Evolutionary conservation across 30 jellyfish, hydroid and myxozoan species (phyloP), one percentile per base, ranked within the genome.

Genomic region (Mastigias papua): DNA sequence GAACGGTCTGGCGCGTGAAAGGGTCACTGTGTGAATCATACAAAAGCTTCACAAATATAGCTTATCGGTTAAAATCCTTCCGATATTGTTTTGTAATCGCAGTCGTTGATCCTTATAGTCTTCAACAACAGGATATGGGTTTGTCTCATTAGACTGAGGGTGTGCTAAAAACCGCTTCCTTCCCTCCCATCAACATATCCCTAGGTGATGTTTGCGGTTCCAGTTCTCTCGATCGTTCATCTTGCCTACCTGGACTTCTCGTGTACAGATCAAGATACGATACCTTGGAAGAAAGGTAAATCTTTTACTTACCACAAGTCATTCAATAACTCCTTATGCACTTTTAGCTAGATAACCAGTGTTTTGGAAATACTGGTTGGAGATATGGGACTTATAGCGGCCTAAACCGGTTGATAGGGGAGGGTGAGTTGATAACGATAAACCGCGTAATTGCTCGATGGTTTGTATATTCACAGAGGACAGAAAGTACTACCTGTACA

Each of bases 51-150:
- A 46, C 16, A 4, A 63, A 26, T 22, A 1, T 5, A 25, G 27
- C 27, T 63, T 26, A 63, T 7, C 35, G 3, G n/a, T 63, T 25
- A 5, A 63, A 23, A 25, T 63, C 37, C 10, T 26, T 25, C 74
- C 27, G 37, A 22, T 63, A 27, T 22, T 63, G 35, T 23, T 26
- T 63, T 63, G 46, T 63, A 22, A 63, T 63, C 74, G 27, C 74
- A 58, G 27, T 20, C 74, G 74, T 23, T 63, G 74, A 23, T 63
- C 74, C 27, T 63, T 22, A 37, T 2, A 63, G 74, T 11, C 37
- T 63, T 48, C 80, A 35, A 13, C 83, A 72, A 72, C 69, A 34
- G 83, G 83, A 72, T 72, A 72, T 72, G 83, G 83, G 83, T 61
- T 20, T 42, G 83, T 51, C 83, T 72, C 83, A 72, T 51, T 33